These are phyloP conservation scores for Chloroceryle inda DNA, from an alignment of 2,797 vertebrate genomes.

Conservation along the genomic window DNA sequence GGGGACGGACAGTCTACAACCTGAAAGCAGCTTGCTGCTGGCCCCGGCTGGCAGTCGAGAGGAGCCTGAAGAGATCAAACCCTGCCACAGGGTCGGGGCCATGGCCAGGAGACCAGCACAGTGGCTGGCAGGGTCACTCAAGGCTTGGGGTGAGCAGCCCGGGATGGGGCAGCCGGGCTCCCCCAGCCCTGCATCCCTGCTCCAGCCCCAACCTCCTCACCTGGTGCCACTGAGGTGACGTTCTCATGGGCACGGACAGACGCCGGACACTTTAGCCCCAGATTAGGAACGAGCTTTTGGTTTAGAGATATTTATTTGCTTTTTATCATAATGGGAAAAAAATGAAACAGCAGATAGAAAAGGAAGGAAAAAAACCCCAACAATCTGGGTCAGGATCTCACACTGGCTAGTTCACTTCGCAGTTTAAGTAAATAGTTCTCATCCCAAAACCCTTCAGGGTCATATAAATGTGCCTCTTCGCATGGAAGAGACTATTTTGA, in stretches of 20 bases:
- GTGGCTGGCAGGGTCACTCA: background rate
- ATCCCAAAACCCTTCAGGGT: slow-evolving; percentile 76
- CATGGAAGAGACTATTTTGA: slow-evolving; percentile 76
- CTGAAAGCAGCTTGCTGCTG: background rate
- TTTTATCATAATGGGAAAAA: slow-evolving; percentile 70
- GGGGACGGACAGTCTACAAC: accelerated
- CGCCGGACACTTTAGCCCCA: background rate
- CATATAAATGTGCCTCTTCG: slow-evolving; percentile 73
- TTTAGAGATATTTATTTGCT: slow-evolving; percentile 71
- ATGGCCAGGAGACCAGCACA: accelerated
- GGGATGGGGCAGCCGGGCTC: accelerated
- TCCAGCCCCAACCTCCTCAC: background rate
- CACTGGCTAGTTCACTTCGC: slow-evolving; percentile 77
- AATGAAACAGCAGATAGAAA: slow-evolving; percentile 65
- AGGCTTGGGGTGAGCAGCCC: background rate
- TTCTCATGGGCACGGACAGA: slow-evolving; percentile 21
- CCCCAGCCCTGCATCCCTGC: background rate
- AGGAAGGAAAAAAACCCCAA: slow-evolving; percentile 47
- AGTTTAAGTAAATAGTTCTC: slow-evolving; percentile 83
- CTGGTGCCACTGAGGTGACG: background rate
- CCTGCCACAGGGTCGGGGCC: accelerated
- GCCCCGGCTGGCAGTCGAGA: background rate
- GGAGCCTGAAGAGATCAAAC: background rate
- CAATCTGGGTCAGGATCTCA: slow-evolving; percentile 79
- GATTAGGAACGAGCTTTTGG: slow-evolving; percentile 60